Conservation (phyloP, 2,113 vertebrate genomes). For the Pedetes capensis region DNA sequence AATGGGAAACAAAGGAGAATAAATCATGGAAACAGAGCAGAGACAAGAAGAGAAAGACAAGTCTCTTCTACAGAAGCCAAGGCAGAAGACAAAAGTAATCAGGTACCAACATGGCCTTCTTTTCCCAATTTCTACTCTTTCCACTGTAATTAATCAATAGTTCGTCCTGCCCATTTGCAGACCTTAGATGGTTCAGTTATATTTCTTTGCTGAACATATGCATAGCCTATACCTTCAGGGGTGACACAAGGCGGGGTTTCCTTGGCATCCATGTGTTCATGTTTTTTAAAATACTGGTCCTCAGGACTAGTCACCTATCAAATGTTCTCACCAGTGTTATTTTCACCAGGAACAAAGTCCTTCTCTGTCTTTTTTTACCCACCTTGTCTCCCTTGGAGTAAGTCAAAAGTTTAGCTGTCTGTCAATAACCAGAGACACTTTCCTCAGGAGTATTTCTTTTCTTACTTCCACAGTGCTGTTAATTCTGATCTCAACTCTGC, state of each 20-base stretch:
- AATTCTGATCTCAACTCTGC: not conserved
- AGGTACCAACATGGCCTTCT: accelerated
- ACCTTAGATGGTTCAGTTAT: too few species aligned
- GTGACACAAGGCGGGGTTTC: not conserved
- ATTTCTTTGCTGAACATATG: not conserved
- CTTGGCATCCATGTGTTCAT: not conserved
- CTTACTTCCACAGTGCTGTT: not conserved
- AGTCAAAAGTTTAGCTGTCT: not conserved
- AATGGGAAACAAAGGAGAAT: not conserved
- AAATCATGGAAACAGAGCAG: not conserved
- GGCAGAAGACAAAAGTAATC: not conserved
- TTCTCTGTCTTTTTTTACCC: not conserved
- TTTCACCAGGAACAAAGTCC: not conserved
- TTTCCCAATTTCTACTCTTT: not conserved
- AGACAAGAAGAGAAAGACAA: not conserved
- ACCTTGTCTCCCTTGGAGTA: not conserved
- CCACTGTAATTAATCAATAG: too few species aligned
- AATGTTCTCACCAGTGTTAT: not conserved
- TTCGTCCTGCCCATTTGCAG: too few species aligned
- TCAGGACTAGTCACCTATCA: not conserved
- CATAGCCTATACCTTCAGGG: not conserved
- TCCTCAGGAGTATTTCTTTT: not conserved
- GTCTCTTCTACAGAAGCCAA: not conserved
- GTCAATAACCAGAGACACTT: not conserved
- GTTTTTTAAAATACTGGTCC: not conserved